Conservation (phyloP, 2,888 invertebrate genomes). For the Lithophane leautieri region DNA sequence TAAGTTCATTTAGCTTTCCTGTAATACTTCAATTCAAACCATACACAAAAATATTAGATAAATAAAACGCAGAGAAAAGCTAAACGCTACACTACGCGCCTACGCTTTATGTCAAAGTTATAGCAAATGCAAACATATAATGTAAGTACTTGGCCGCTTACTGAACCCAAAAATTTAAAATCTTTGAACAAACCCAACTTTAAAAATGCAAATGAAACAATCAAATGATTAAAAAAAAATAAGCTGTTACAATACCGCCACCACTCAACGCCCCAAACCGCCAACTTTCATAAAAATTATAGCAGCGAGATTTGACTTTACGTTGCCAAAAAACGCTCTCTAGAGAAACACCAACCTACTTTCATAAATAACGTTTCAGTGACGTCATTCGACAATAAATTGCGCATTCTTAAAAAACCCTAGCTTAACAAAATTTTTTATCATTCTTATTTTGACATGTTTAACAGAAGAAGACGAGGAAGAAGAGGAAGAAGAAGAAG, state of each 20-base stretch:
- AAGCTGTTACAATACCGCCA: too few relatives aligned
- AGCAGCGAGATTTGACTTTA: accelerated
- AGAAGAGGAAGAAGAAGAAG: constrained; percentile 74
- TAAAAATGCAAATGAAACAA: not conserved
- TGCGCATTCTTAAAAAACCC: not conserved
- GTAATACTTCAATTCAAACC: too few relatives aligned
- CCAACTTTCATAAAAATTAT: not conserved
- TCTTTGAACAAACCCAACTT: too few relatives aligned
- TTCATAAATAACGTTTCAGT: not conserved
- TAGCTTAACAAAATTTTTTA: too few relatives aligned
- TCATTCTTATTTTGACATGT: not conserved
- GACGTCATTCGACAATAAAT: not conserved
- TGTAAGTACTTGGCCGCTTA: too few relatives aligned
- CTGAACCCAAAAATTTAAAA: not conserved
- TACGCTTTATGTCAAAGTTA: too few relatives aligned
- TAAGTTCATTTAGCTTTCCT: too few relatives aligned
- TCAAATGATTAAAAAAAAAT: not conserved
- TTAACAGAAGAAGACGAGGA: constrained; percentile 60
- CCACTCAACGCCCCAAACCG: not conserved
- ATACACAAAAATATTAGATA: too few relatives aligned
- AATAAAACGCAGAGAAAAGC: too few relatives aligned
- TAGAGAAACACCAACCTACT: not conserved
- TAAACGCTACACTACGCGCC: too few relatives aligned
- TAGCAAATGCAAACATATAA: too few relatives aligned
- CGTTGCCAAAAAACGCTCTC: not conserved